These are phyloP conservation scores for Steinernema feltiae DNA, from an alignment of 1,140 invertebrate genomes.

Conservation along the genomic window DNA sequence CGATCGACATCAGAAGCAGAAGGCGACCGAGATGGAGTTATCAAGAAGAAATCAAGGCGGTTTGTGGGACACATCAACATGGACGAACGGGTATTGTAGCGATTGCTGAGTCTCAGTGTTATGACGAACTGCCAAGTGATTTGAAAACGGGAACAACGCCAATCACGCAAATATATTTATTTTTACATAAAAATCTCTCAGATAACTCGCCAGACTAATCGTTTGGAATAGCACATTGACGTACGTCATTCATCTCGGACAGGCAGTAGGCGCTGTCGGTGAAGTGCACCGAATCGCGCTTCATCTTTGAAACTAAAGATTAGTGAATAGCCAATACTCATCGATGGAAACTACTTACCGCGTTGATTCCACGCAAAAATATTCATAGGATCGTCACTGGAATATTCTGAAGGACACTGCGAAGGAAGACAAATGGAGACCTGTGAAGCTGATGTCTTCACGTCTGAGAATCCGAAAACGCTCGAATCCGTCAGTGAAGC, in stretches of 20 bases:
- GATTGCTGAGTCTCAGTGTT: neutral
- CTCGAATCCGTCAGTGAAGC: neutral
- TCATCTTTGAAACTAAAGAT: too few relatives aligned
- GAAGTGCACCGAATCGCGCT: conserved; percentile 16
- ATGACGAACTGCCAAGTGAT: neutral
- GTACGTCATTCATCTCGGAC: conserved; percentile 3
- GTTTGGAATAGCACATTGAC: neutral
- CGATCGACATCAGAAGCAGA: neutral
- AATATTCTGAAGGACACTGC: neutral
- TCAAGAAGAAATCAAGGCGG: neutral
- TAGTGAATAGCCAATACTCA: too few relatives aligned
- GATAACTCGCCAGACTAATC: neutral
- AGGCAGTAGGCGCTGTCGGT: conserved; percentile 11
- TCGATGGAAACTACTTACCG: neutral
- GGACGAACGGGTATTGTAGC: conserved; percentile 23
- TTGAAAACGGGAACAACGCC: neutral
- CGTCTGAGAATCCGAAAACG: conserved; percentile 2
- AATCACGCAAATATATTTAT: neutral
- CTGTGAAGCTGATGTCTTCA: neutral
- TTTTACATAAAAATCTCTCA: neutral
- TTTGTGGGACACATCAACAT: conserved; percentile 16
- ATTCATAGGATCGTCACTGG: neutral
- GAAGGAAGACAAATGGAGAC: neutral
- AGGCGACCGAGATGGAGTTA: neutral
- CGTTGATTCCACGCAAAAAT: neutral